Evolutionary conservation across 2,888 invertebrate genomes (phyloP), one percentile per base, ranked within the genome.

Genomic region (Lycaena phlaeas): DNA sequence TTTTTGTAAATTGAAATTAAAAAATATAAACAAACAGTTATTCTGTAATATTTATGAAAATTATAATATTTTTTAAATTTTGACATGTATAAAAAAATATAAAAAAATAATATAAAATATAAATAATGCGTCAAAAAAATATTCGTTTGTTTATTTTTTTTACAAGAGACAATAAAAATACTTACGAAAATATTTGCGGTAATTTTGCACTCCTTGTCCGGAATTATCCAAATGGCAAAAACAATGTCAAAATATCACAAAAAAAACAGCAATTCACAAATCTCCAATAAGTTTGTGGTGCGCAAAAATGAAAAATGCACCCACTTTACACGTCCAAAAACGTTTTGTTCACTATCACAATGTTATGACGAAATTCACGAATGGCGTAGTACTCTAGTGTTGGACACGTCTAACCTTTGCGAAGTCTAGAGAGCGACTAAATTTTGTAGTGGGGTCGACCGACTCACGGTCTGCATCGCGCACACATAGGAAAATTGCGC

Each of bases 131-230:
- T n/a, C n/a, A n/a, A n/a, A n/a, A n/a, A n/a, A n/a, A n/a, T n/a
- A n/a, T n/a, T n/a, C n/a, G n/a, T n/a, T n/a, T n/a, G n/a, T n/a
- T n/a, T n/a, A n/a, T n/a, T n/a, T n/a, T n/a, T n/a, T n/a, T n/a
- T n/a, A n/a, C n/a, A n/a, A n/a, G n/a, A n/a, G n/a, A n/a, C n/a
- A n/a, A n/a, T n/a, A 47, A 52, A 57, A 48, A 71, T 81, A 82
- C 84, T 82, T 74, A 84, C 84, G 57, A 73, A 84, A 84, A 82
- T 84, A 82, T 81, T 84, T 84, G 82, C 84, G 74, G 76, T 64
- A 60, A 76, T 68, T 50, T 58, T 53, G 61, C 54, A 67, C 78
- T 75, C 76, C 73, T 73, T 68, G 59, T 68, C 63, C 61, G 76
- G 75, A 82, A 79, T 77, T 84, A 82, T 82, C 84, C 82, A 81